Percentiles rank a stretch among this genome's conserved stretches.
phyloP scores from a whole-genome alignment of 2,888 invertebrate genomes.

The Ichneumon xanthorius region DNA sequence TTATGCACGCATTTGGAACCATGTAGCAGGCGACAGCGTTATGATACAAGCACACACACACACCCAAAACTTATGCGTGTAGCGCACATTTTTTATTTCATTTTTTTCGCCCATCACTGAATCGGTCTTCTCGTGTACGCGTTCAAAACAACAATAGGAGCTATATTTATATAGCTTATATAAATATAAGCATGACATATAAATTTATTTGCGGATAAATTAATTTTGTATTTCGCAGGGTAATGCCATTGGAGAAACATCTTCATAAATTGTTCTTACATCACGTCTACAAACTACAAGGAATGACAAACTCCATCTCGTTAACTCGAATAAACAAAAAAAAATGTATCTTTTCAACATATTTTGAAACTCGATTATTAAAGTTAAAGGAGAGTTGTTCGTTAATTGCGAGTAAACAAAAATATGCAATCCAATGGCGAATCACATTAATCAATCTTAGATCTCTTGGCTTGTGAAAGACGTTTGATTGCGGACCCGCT shows the following conservation, averaged over 20 bases:
- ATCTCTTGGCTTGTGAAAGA: background rate
- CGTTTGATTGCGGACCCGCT: background rate
- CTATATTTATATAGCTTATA: background rate
- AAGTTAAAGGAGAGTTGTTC: background rate
- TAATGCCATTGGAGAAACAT: background rate
- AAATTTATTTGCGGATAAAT: background rate
- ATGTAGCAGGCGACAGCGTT: constrained; percentile 38
- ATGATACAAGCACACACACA: constrained; percentile 24
- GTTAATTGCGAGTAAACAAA: background rate
- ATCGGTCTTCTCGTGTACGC: constrained; percentile 44
- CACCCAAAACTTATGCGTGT: background rate
- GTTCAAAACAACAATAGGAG: constrained; percentile 71
- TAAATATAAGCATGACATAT: background rate
- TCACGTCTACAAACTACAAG: background rate
- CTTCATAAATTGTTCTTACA: background rate
- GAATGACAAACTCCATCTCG: constrained; percentile 6
- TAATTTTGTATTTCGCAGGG: background rate
- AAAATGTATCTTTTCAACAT: background rate
- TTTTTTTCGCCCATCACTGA: constrained; percentile 24
- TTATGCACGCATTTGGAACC: constrained; percentile 56
- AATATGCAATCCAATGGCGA: background rate
- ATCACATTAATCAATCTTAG: background rate
- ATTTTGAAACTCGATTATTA: background rate
- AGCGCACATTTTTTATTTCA: constrained; percentile 43
- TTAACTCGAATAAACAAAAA: background rate